Evolutionary conservation across 1,140 invertebrate species (phyloP).

Genomic region (Forficula auricularia): DNA sequence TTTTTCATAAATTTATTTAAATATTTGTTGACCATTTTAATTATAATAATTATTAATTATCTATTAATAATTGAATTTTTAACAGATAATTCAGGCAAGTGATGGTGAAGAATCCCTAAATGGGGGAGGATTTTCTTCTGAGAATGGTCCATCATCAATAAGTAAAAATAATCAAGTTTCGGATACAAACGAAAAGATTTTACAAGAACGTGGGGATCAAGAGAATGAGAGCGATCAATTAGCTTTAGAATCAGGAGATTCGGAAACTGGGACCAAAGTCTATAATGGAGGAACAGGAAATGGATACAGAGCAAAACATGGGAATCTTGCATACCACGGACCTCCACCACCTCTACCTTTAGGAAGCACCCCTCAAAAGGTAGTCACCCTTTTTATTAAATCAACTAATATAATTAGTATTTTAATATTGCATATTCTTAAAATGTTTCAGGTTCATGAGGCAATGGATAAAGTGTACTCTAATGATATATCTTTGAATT

Average conservation of each 20-base stretch:
- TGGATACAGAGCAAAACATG: constrained; percentile 21
- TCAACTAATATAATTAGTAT: no score
- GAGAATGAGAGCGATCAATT: constrained; percentile 14
- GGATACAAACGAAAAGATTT: no score
- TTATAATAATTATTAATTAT: no score
- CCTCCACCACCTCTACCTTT: constrained; percentile 36
- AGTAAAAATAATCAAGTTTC: constrained; percentile 10
- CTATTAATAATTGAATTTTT: no score
- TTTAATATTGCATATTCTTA: constrained; percentile 18
- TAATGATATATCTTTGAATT: constrained; percentile 12
- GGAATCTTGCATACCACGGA: constrained; percentile 44
- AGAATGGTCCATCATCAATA: constrained; percentile 18
- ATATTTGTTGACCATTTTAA: no score
- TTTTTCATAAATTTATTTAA: no score
- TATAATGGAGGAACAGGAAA: constrained; percentile 26
- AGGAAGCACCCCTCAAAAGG: constrained; percentile 28
- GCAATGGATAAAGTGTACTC: constrained; percentile 40
- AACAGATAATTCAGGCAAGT: constrained; percentile 33
- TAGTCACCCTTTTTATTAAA: constrained; percentile 30
- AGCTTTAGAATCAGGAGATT: constrained; percentile 10
- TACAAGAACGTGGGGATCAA: constrained; percentile 20
- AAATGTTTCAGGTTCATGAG: constrained; percentile 18
- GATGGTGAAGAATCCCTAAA: constrained; percentile 40
- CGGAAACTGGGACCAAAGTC: constrained; percentile 9
- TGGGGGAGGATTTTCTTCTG: constrained; percentile 36